Conservation (phyloP, 2,888 invertebrate species). For the Caenorhabditis sp. region DNA sequence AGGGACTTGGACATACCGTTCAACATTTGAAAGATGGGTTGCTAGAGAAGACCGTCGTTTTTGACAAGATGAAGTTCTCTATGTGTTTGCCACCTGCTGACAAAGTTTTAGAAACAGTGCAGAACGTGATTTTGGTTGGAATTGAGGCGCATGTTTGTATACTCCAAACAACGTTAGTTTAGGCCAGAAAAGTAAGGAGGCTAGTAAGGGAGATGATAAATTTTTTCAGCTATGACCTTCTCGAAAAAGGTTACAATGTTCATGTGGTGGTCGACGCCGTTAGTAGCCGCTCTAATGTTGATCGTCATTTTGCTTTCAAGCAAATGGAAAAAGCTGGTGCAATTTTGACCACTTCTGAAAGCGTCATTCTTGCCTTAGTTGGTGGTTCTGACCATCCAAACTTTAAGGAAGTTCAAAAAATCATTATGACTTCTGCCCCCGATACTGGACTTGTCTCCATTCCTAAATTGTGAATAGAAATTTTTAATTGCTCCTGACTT, state of each 20-base stretch:
- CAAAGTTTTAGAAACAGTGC: conserved; percentile 69
- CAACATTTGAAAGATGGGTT: conserved; percentile 74
- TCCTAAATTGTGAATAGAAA: conserved; percentile 20
- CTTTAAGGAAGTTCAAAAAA: conserved; percentile 78
- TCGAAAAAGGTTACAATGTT: conserved; percentile 74
- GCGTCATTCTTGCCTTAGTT: conserved; percentile 81
- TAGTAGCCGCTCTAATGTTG: conserved; percentile 74
- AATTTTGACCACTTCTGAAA: conserved; percentile 82
- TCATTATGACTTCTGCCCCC: conserved; percentile 76
- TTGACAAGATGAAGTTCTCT: conserved; percentile 73
- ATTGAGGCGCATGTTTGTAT: too few species aligned
- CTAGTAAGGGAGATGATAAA: neutral
- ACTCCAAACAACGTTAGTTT: conserved; percentile 75
- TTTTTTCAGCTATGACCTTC: conserved; percentile 73
- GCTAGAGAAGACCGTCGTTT: conserved; percentile 57
- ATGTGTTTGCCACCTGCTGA: conserved; percentile 75
- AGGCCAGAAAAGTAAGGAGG: neutral
- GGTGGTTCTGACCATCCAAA: conserved; percentile 80
- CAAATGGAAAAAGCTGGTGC: conserved; percentile 82
- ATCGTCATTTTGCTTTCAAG: conserved; percentile 76
- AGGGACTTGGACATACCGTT: too few species aligned
- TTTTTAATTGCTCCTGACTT: conserved; percentile 2
- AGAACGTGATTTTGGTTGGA: conserved; percentile 74
- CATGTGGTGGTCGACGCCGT: conserved; percentile 76
- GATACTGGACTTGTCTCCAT: conserved; percentile 75